Evolutionary conservation across 1,140 invertebrate species (phyloP).

Genomic region (Streblospio benedicti): DNA sequence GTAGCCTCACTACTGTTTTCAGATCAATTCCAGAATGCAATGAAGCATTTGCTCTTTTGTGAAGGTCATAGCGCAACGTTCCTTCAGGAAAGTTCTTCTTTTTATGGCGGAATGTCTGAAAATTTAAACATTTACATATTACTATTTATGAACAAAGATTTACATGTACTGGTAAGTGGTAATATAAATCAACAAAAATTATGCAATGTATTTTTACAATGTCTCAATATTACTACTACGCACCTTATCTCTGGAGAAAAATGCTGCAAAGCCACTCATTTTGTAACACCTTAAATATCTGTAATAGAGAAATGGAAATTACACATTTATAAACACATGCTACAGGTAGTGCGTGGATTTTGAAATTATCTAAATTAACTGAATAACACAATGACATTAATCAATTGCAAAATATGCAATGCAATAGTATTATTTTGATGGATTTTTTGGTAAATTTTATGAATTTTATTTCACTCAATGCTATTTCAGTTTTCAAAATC

Average conservation of each 20-base stretch:
- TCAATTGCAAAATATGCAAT: too few species aligned
- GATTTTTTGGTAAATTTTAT: too few species aligned
- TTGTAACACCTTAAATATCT: too few species aligned
- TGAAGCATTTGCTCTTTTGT: constrained; percentile 89
- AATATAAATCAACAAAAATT: constrained; percentile 1
- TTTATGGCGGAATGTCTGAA: constrained; percentile 41
- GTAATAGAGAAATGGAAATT: too few species aligned
- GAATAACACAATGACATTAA: too few species aligned
- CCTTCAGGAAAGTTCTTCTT: constrained; percentile 82
- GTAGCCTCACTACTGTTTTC: constrained; percentile 71
- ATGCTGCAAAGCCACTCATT: constrained; percentile 22
- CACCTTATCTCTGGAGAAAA: constrained; percentile 30
- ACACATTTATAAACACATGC: too few species aligned
- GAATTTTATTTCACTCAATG: too few species aligned
- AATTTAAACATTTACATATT: constrained; percentile 3
- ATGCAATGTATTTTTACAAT: background rate
- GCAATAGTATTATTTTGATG: too few species aligned
- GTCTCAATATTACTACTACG: background rate
- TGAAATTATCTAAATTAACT: too few species aligned
- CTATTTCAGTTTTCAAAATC: too few species aligned
- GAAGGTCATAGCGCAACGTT: constrained; percentile 80
- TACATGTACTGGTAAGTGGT: background rate
- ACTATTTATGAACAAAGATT: background rate
- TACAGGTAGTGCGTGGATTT: too few species aligned
- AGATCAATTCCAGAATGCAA: constrained; percentile 89